These are phyloP conservation scores for Calyptommatus sinebrachiatus DNA, from an alignment of 2,113 vertebrate genomes.

Conservation along the genomic window DNA sequence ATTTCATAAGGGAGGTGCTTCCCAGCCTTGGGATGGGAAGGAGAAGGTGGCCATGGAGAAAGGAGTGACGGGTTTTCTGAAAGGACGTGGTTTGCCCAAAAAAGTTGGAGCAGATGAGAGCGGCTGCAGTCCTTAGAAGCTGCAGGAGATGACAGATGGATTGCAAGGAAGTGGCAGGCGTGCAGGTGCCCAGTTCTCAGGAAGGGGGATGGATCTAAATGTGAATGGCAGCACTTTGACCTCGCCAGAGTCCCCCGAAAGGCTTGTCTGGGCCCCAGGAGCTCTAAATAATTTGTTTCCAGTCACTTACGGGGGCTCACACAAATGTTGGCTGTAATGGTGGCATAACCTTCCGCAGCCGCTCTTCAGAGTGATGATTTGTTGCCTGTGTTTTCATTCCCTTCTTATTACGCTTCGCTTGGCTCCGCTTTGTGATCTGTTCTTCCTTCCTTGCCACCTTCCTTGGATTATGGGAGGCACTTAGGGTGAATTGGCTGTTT, in stretches of 20 bases:
- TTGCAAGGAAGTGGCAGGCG: not conserved
- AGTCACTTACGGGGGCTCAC: not conserved
- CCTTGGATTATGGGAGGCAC: not conserved
- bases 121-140: not conserved
- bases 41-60: not conserved
- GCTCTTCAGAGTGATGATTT: not conserved
- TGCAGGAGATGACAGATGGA: not conserved
- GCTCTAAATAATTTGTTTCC: conserved; percentile 24
- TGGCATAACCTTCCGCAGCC: not conserved
- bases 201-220: not conserved
- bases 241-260: not conserved
- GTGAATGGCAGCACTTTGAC: not conserved
- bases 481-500: not conserved
- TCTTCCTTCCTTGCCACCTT: too few species aligned
- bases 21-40: not conserved
- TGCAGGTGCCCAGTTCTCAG: not conserved
- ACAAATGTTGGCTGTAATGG: conserved; percentile 5
- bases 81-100: not conserved
- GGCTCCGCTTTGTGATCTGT: not conserved
- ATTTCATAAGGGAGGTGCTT: too few species aligned
- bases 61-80: not conserved
- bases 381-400: not conserved
- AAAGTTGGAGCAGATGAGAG: not conserved
- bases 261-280: not conserved
- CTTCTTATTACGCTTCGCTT: not conserved